These are phyloP conservation scores for Stichodactyla helianthus DNA, from an alignment of 64 coral and sea anemone species.

Conservation along the genomic window DNA sequence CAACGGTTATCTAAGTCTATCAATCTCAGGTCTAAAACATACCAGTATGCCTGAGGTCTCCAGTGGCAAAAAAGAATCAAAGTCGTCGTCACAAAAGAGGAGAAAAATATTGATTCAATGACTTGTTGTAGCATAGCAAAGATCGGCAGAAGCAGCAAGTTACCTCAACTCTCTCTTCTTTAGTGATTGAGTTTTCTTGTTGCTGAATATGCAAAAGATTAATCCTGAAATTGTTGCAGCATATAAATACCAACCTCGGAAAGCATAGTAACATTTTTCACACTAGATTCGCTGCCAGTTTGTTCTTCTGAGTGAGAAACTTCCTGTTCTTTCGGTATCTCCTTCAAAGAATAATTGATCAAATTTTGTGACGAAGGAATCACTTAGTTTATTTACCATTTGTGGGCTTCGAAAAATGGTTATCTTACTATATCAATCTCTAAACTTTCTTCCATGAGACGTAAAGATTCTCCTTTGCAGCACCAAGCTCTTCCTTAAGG, in stretches of 20 bases:
- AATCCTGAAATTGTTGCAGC: neutral
- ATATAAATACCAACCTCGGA: neutral
- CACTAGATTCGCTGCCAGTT: neutral
- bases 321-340: too few species aligned
- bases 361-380: neutral
- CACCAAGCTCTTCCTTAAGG: too few species aligned
- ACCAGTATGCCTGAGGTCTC: neutral
- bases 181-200: neutral
- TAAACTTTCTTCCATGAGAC: conserved; percentile 8
- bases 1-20: neutral
- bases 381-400: neutral
- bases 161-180: conserved; percentile 12
- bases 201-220: neutral
- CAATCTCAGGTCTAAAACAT: neutral
- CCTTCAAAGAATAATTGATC: neutral
- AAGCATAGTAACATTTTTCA: neutral
- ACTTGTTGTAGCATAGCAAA: neutral
- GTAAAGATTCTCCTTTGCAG: neutral
- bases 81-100: conserved; percentile 8
- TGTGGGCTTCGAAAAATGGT: neutral
- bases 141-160: neutral
- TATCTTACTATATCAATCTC: neutral
- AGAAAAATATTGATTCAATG: neutral
- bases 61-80: neutral
- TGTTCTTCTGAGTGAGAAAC: neutral